Evolutionary conservation across 2,797 vertebrate genomes (phyloP).

Genomic region (Margarornis squamiger): DNA sequence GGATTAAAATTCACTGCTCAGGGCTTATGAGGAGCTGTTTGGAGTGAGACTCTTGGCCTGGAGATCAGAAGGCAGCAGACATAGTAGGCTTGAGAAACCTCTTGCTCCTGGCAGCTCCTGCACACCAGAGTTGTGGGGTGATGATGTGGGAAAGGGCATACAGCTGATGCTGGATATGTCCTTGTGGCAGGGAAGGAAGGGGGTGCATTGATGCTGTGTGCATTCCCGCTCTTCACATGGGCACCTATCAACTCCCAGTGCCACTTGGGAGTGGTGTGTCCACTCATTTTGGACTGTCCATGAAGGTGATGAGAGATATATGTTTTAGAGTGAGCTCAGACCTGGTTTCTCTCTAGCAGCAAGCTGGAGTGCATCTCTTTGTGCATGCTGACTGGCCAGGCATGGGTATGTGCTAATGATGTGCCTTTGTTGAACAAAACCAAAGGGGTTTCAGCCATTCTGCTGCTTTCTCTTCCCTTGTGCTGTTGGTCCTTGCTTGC

Average conservation of each 20-base stretch:
- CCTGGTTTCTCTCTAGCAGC: background rate
- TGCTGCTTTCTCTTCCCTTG: background rate
- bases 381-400: accelerated
- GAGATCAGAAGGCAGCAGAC: background rate
- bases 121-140: background rate
- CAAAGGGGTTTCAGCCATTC: background rate
- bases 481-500: background rate
- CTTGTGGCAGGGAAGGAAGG: background rate
- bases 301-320: background rate
- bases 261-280: accelerated
- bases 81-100: background rate
- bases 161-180: background rate
- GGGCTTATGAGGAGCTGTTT: background rate
- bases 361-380: background rate
- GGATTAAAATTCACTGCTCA: background rate
- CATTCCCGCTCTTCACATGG: background rate
- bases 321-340: background rate
- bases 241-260: background rate
- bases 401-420: background rate
- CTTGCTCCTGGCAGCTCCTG: background rate
- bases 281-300: background rate
- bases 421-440: background rate
- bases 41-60: background rate
- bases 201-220: background rate
- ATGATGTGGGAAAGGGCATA: background rate